Evolutionary conservation across 2,888 invertebrate species (phyloP).

Genomic region (Conistra vaccinii): DNA sequence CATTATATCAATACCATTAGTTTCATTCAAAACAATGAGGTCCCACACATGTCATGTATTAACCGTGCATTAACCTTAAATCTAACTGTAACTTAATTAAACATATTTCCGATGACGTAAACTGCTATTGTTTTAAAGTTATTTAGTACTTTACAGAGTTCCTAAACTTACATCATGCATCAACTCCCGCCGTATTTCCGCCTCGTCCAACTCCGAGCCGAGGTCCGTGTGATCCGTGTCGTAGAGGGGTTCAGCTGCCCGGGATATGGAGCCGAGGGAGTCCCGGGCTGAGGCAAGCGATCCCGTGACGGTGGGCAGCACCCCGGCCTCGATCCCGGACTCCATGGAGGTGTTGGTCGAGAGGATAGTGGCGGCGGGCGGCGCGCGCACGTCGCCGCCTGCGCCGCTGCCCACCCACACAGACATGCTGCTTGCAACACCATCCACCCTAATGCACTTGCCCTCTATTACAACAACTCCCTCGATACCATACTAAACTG

Average conservation of each 20-base stretch:
- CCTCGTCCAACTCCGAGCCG: conserved; percentile 95
- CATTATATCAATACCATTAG: conserved; percentile 39
- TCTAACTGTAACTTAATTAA: conserved; percentile 59
- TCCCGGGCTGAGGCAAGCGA: conserved; percentile 91
- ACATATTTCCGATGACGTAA: conserved; percentile 45
- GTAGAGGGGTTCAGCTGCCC: conserved; percentile 92
- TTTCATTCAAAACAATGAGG: conserved; percentile 55
- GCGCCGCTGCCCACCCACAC: conserved; percentile 89
- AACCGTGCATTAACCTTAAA: conserved; percentile 62
- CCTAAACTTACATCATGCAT: conserved; percentile 94
- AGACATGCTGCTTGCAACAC: conserved; percentile 86
- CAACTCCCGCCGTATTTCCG: conserved; percentile 94
- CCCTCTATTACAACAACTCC: conserved; percentile 57
- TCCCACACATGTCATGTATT: conserved; percentile 55
- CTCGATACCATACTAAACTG: conserved; percentile 41
- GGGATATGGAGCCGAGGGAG: conserved; percentile 91
- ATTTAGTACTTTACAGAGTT: neutral
- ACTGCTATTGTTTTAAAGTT: conserved; percentile 40
- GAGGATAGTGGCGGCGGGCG: conserved; percentile 84
- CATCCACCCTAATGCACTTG: conserved; percentile 82
- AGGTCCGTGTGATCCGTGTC: conserved; percentile 96
- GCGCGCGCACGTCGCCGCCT: conserved; percentile 80
- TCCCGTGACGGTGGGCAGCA: conserved; percentile 94
- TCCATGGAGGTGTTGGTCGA: conserved; percentile 91
- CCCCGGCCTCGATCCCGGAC: conserved; percentile 93